Percentiles rank a stretch among this genome's conserved stretches.
phyloP scores from a whole-genome alignment of 2,888 invertebrate genomes.

The Linnaemya vulpina region DNA sequence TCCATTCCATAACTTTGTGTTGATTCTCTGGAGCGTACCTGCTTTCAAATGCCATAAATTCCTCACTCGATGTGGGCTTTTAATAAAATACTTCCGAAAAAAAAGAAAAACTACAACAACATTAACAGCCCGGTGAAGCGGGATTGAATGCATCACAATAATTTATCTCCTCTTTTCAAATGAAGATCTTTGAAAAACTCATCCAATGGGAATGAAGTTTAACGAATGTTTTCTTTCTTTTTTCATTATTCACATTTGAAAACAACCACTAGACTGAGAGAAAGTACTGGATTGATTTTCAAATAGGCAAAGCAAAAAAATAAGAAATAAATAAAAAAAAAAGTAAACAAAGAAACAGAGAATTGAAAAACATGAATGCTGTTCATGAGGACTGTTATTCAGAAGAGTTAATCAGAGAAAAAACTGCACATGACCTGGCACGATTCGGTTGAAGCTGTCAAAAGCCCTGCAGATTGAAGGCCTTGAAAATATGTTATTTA shows the following conservation, averaged over 20 bases:
- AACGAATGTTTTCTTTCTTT: slow-evolving; percentile 15
- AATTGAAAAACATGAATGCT: not conserved
- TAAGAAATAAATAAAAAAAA: slow-evolving; percentile 7
- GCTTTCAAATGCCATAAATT: slow-evolving; percentile 41
- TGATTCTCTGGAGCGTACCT: not conserved
- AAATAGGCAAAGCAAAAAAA: not conserved
- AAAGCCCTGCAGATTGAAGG: not conserved
- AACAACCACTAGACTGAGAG: slow-evolving; percentile 16
- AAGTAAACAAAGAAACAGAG: not conserved
- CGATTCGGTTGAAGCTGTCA: not conserved
- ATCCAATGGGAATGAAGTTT: slow-evolving; percentile 36
- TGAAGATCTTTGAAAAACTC: slow-evolving; percentile 28
- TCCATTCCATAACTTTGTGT: not conserved
- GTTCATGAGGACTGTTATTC: slow-evolving; percentile 4
- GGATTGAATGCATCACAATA: slow-evolving; percentile 17
- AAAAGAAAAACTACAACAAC: not conserved
- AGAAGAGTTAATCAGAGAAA: slow-evolving; percentile 1
- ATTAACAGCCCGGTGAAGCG: slow-evolving; percentile 8
- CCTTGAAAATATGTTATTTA: not conserved
- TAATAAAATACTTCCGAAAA: slow-evolving; percentile 23
- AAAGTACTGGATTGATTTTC: not conserved
- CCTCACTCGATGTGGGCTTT: slow-evolving; percentile 30
- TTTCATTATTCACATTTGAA: slow-evolving; percentile 28
- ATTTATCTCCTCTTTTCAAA: slow-evolving; percentile 36
- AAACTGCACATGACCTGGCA: not conserved